Conservation (phyloP, 2,888 invertebrate genomes). For the Cerceris rybyensis region DNA sequence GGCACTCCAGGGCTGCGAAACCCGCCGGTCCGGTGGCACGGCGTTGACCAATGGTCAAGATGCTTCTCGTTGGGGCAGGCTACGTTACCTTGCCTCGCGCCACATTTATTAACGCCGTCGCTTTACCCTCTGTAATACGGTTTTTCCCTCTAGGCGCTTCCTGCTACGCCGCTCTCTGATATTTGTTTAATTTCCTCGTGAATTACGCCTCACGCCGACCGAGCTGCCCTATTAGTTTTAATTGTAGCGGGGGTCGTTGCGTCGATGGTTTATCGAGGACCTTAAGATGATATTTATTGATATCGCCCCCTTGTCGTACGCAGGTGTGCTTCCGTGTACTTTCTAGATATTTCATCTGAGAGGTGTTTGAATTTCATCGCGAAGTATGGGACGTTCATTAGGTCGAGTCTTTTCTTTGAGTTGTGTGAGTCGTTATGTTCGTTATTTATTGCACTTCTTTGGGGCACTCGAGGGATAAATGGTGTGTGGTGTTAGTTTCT, state of each 20-base stretch:
- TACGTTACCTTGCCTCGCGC: slow-evolving; percentile 44
- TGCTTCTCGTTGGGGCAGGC: slow-evolving; percentile 49
- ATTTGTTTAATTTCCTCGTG: slow-evolving; percentile 17
- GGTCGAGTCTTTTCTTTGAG: too few species aligned
- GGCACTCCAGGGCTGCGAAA: slow-evolving; percentile 39
- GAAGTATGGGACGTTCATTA: too few species aligned
- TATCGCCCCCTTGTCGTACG: background rate
- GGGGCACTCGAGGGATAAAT: too few species aligned
- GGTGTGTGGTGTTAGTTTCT: too few species aligned
- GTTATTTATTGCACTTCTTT: too few species aligned
- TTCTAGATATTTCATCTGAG: too few species aligned
- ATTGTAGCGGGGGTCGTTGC: background rate
- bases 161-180: slow-evolving; percentile 7
- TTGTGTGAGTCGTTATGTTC: too few species aligned
- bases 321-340: background rate
- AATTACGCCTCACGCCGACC: background rate
- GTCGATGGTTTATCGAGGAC: slow-evolving; percentile 4
- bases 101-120: slow-evolving; percentile 45
- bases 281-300: background rate
- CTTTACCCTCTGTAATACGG: slow-evolving; percentile 21
- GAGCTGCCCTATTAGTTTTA: background rate
- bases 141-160: slow-evolving; percentile 3
- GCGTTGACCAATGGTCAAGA: slow-evolving; percentile 62
- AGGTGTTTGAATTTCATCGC: too few species aligned
- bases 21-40: slow-evolving; percentile 44